Evolutionary conservation across 2,797 vertebrate species (phyloP).

Genomic region (Micrastur ruficollis): DNA sequence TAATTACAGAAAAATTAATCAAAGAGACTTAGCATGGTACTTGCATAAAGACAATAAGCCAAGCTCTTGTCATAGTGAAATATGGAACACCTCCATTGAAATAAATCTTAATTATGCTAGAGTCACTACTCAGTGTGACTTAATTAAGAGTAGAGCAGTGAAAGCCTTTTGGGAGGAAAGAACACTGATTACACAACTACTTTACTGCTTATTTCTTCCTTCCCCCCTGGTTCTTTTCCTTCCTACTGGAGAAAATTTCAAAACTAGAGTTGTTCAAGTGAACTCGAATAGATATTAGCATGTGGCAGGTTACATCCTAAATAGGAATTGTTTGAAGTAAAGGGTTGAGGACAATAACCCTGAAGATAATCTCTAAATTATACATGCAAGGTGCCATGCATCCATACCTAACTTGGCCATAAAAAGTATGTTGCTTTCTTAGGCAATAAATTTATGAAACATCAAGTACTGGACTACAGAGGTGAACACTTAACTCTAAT

Average conservation of each 20-base stretch:
- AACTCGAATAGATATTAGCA: not conserved
- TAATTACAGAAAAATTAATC: constrained; percentile 56
- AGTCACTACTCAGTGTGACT: constrained; percentile 48
- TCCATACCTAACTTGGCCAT: constrained; percentile 26
- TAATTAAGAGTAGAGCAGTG: constrained; percentile 37
- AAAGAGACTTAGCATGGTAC: constrained; percentile 17
- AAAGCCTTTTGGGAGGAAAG: constrained; percentile 19
- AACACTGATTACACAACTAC: not conserved
- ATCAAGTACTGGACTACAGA: not conserved
- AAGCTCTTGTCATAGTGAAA: constrained; percentile 51
- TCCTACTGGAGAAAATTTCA: not conserved
- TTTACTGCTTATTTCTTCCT: not conserved
- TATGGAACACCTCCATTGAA: constrained; percentile 44
- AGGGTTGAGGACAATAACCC: not conserved
- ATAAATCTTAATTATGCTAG: constrained; percentile 62
- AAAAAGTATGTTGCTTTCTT: constrained; percentile 23
- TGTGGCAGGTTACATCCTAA: not conserved
- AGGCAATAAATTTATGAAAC: constrained; percentile 32
- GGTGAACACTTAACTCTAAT: not conserved
- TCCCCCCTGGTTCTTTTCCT: not conserved
- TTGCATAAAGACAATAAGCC: constrained; percentile 46
- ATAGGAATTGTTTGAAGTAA: not conserved
- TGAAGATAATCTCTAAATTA: constrained; percentile 40
- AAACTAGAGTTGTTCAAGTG: not conserved
- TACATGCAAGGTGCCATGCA: constrained; percentile 40